Percentiles rank a stretch among this genome's conserved stretches.
Conservation (phyloP, 1,140 invertebrate species). For the Scylla paramamosain region DNA sequence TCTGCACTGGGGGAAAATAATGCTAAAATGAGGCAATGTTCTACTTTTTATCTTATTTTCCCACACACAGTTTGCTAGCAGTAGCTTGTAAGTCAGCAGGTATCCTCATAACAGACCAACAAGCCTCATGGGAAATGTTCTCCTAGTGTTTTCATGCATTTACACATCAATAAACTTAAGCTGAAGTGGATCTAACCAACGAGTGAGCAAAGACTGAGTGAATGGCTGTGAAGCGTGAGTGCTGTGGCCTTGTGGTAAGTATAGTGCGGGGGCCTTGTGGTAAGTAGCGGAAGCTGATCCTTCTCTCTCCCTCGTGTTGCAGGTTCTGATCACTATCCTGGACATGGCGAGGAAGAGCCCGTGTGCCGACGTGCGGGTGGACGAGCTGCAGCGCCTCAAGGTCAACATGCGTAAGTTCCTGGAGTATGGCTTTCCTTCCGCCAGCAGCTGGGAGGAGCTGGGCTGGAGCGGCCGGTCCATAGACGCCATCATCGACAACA, state of each 20-base stretch:
- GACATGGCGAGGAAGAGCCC: slow-evolving; percentile 76
- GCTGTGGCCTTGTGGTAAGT: neutral
- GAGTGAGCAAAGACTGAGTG: neutral
- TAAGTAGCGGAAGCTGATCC: neutral
- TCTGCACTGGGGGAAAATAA: too few species aligned
- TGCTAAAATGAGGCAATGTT: too few species aligned
- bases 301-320: neutral
- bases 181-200: too few species aligned
- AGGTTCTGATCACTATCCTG: slow-evolving; percentile 76
- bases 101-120: too few species aligned
- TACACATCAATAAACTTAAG: too few species aligned
- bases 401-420: slow-evolving; percentile 76
- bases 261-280: too few species aligned
- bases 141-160: too few species aligned
- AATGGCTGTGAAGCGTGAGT: neutral
- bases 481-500: slow-evolving; percentile 76
- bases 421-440: slow-evolving; percentile 76
- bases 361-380: slow-evolving; percentile 76
- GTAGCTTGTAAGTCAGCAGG: too few species aligned
- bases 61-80: too few species aligned
- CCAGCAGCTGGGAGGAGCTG: slow-evolving; percentile 71
- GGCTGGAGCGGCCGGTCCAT: slow-evolving; percentile 74
- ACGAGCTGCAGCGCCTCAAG: slow-evolving; percentile 74
- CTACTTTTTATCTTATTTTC: too few species aligned
- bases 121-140: too few species aligned